Conservation (phyloP, 2,113 vertebrate species). For the Psilopsiagon aymara region DNA sequence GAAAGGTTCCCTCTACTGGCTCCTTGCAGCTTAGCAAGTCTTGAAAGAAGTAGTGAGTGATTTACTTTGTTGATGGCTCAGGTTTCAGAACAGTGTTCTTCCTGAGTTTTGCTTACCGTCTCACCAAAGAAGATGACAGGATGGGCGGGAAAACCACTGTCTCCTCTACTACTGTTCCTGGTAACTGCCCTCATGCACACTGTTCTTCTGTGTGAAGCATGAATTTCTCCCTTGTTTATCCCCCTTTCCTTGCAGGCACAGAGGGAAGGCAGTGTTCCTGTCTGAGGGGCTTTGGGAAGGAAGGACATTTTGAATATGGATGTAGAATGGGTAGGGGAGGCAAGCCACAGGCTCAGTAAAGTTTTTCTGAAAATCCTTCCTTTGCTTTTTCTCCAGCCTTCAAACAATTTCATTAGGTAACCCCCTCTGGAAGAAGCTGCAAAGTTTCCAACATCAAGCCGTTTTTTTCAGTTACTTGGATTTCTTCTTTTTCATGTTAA, state of each 20-base stretch:
- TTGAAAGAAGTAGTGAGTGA: not conserved
- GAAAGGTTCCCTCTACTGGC: not conserved
- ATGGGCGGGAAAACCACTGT: not conserved
- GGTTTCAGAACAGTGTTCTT: not conserved
- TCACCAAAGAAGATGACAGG: not conserved
- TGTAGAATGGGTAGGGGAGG: not conserved
- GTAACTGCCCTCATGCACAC: rapidly evolving
- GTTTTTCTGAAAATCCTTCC: not conserved
- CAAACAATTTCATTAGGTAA: not conserved
- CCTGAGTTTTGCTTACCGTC: not conserved
- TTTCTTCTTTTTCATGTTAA: not conserved
- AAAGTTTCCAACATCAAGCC: not conserved
- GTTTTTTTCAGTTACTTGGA: not conserved
- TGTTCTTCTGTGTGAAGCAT: not conserved
- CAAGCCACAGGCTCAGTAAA: not conserved
- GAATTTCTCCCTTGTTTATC: not conserved
- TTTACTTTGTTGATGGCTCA: not conserved
- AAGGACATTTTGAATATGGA: not conserved
- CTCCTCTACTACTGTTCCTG: not conserved
- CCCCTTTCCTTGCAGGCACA: rapidly evolving
- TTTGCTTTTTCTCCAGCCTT: not conserved
- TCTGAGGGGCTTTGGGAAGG: not conserved
- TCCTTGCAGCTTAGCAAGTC: not conserved
- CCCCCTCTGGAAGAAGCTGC: not conserved
- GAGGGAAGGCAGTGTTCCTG: not conserved